A percentile compares a stretch with the other conserved stretches of the same genome.
phyloP scores from a whole-genome alignment of 1,140 invertebrate species.

The Pseudomyrmex flavicornis region DNA sequence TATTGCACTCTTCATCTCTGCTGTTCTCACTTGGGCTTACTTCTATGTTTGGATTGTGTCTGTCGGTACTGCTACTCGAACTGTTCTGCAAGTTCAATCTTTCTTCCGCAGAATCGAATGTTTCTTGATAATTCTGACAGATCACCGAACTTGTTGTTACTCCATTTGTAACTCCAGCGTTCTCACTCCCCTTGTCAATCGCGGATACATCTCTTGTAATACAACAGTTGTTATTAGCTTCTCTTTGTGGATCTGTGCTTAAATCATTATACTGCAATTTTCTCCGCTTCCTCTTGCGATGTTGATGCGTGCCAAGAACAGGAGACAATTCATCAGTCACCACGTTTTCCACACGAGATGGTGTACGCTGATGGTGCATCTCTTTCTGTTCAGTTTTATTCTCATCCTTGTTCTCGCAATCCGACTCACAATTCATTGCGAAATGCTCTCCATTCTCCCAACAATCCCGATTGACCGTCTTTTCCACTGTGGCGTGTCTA shows the following conservation, averaged over 20 bases:
- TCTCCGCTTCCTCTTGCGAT: neutral
- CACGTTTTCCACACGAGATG: neutral
- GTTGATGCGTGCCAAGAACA: neutral
- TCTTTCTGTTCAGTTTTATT: neutral
- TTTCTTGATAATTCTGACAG: neutral
- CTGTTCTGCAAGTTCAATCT: constrained; percentile 22
- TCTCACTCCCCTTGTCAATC: neutral
- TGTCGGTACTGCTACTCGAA: neutral
- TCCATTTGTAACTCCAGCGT: neutral
- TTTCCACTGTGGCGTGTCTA: neutral
- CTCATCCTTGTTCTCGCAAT: neutral
- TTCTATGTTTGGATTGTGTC: constrained; percentile 37
- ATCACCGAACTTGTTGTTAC: neutral
- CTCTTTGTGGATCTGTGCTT: neutral
- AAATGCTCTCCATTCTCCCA: neutral
- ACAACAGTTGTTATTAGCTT: neutral
- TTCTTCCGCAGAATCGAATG: neutral
- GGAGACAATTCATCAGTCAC: constrained; percentile 10
- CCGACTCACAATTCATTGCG: neutral
- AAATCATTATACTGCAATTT: neutral
- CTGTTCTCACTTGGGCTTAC: constrained; percentile 12
- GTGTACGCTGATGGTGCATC: neutral
- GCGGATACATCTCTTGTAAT: neutral
- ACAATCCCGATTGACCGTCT: neutral
- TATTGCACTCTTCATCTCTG: neutral